phyloP scores from a whole-genome alignment of 1,140 invertebrate genomes.

The Himalopsyche phryganea region DNA sequence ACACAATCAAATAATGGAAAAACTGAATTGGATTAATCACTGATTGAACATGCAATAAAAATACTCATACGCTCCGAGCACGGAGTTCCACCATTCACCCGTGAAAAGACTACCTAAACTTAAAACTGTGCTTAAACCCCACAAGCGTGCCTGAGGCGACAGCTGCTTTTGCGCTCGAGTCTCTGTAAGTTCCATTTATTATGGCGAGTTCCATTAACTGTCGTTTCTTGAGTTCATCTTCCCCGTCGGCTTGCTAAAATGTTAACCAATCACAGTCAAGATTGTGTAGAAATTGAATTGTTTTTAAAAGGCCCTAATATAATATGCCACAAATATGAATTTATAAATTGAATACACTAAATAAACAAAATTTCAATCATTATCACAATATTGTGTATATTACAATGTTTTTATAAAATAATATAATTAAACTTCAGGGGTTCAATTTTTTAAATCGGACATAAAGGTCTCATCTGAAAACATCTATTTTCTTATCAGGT shows the following conservation, averaged over 20 bases:
- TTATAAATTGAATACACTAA: no score
- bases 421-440: no score
- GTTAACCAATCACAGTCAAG: neutral
- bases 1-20: no score
- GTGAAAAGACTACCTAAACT: conserved; percentile 33
- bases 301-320: no score
- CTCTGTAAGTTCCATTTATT: conserved; percentile 98
- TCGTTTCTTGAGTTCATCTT: conserved; percentile 98
- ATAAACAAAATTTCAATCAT: no score
- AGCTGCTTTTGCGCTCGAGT: conserved; percentile 83
- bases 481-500: no score
- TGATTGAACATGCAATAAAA: conserved; percentile 7
- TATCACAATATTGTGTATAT: no score
- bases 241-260: conserved; percentile 91
- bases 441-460: no score
- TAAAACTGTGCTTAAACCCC: neutral
- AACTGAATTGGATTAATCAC: conserved; percentile 7
- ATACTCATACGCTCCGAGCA: neutral
- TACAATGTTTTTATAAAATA: no score
- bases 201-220: conserved; percentile 99
- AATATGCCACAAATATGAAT: no score
- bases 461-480: no score
- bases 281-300: neutral
- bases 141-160: conserved; percentile 49
- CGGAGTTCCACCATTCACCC: neutral